Conservation (phyloP, 2,797 vertebrate species). For the Leucoraja ocellata region DNA sequence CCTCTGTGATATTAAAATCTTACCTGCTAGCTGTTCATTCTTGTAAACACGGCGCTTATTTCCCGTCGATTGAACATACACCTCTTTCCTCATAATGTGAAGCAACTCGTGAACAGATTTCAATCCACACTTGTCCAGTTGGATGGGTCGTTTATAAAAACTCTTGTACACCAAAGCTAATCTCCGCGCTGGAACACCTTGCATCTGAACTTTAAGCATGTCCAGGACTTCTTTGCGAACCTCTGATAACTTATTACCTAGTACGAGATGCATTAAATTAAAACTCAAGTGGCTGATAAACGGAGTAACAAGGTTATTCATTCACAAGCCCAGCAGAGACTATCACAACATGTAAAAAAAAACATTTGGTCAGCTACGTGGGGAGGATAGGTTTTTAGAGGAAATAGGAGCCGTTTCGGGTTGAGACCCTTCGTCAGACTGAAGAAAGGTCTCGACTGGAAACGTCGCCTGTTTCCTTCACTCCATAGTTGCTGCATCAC, state of each 20-base stretch:
- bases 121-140: constrained; percentile 41
- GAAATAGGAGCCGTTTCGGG: no score
- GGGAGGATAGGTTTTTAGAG: no score
- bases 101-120: constrained; percentile 40
- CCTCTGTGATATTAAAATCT: neutral
- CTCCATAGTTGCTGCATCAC: no score
- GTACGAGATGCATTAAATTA: neutral
- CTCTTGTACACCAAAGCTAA: constrained; percentile 42
- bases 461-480: no score
- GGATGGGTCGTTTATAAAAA: constrained; percentile 41
- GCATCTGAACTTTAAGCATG: constrained; percentile 38
- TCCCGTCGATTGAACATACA: constrained; percentile 27
- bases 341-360: no score
- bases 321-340: neutral
- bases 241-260: constrained; percentile 39
- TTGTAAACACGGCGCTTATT: neutral
- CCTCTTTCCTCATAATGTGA: constrained; percentile 38
- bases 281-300: neutral
- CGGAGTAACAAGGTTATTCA: neutral
- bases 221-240: constrained; percentile 42
- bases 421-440: no score
- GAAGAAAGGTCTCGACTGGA: no score
- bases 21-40: neutral
- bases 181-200: constrained; percentile 43
- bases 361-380: no score